Conservation (phyloP, 2,797 vertebrate species). For the Etheostoma nigrum region DNA sequence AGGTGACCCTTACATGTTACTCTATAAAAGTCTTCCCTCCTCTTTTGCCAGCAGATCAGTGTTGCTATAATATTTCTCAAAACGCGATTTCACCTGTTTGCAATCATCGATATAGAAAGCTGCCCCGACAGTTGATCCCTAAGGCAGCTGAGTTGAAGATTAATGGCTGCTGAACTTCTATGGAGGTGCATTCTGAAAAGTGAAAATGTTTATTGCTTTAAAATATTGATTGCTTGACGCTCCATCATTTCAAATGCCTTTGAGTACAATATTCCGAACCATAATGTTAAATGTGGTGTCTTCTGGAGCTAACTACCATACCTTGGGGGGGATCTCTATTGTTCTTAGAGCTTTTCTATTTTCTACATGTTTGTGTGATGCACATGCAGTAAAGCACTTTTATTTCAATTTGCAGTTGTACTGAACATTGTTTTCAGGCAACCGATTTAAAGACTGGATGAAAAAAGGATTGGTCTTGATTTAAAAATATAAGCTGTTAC, state of each 20-base stretch:
- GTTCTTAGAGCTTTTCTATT: not conserved
- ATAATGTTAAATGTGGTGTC: constrained; percentile 30
- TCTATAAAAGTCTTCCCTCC: constrained; percentile 5
- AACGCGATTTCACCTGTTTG: constrained; percentile 47
- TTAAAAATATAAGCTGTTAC: not conserved
- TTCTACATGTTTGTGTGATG: not conserved
- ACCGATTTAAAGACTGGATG: not conserved
- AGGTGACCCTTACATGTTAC: constrained; percentile 9
- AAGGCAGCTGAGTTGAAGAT: constrained; percentile 45
- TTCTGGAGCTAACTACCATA: constrained; percentile 20
- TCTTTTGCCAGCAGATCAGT: constrained; percentile 8
- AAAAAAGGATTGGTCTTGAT: not conserved
- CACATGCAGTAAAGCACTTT: not conserved
- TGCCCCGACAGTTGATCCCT: constrained; percentile 47
- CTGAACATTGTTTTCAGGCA: not conserved
- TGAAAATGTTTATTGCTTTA: constrained; percentile 60
- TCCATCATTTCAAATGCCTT: constrained; percentile 30
- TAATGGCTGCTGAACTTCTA: constrained; percentile 42
- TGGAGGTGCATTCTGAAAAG: constrained; percentile 34
- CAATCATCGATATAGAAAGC: constrained; percentile 2
- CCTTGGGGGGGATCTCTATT: not conserved
- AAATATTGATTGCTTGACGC: constrained; percentile 44
- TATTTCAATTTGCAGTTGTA: constrained; percentile 6
- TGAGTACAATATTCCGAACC: constrained; percentile 20
- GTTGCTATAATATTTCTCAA: constrained; percentile 36